Evolutionary conservation across 2,888 invertebrate genomes (phyloP).

Genomic region (Drosophila barbarae): DNA sequence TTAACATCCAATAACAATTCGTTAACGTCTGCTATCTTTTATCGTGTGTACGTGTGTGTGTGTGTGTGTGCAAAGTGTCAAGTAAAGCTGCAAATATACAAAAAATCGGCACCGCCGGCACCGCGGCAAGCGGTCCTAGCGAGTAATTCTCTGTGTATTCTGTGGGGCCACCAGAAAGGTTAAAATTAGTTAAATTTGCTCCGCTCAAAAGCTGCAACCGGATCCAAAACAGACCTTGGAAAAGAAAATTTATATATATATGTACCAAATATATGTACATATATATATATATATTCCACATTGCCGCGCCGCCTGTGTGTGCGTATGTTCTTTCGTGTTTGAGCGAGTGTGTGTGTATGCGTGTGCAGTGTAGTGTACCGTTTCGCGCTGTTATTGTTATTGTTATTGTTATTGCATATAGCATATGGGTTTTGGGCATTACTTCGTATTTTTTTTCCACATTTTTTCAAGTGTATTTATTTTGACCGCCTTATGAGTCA

Average conservation of each 20-base stretch:
- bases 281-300: constrained; percentile 42
- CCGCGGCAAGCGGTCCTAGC: constrained; percentile 8
- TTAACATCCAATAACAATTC: constrained; percentile 12
- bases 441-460: constrained; percentile 4
- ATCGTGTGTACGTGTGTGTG: constrained; percentile 1
- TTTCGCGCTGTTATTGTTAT: constrained; percentile 26
- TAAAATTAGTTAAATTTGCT: constrained; percentile 54
- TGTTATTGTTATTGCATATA: constrained; percentile 31
- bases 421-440: constrained; percentile 14
- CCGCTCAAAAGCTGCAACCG: constrained; percentile 36
- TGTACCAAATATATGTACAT: too few relatives aligned
- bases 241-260: constrained; percentile 38
- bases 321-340: constrained; percentile 20
- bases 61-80: constrained; percentile 4
- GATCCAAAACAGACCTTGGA: constrained; percentile 37
- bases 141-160: constrained; percentile 11
- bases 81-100: constrained; percentile 5
- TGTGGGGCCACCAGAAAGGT: constrained; percentile 27
- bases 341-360: constrained; percentile 2
- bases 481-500: constrained; percentile 31
- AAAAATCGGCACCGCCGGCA: constrained; percentile 6
- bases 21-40: constrained; percentile 14
- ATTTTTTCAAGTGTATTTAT: constrained; percentile 23
- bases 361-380: constrained; percentile 18
- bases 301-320: constrained; percentile 6